Percentiles rank a stretch among this genome's conserved stretches.
Conservation (phyloP, 2,888 invertebrate genomes). For the Ophioninae sp. region DNA sequence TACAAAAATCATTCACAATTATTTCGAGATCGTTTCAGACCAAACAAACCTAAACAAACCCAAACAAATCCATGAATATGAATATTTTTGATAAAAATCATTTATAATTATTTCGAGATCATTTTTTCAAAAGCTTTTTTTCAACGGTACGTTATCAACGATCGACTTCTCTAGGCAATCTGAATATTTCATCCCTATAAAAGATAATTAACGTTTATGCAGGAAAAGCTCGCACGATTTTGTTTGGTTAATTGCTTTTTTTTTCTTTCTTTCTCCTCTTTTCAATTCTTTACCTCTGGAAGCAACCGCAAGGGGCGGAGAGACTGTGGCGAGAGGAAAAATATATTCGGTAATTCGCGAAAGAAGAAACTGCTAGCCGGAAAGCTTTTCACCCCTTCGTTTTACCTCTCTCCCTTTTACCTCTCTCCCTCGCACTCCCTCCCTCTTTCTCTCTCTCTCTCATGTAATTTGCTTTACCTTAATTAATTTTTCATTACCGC, state of each 20-base stretch:
- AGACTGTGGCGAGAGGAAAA: conserved; percentile 20
- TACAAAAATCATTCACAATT: too few relatives aligned
- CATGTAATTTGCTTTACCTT: conserved; percentile 7
- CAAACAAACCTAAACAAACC: too few relatives aligned
- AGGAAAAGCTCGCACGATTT: neutral
- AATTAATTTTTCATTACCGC: conserved; percentile 54
- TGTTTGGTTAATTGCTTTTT: neutral
- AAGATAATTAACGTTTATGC: neutral
- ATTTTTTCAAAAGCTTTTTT: neutral
- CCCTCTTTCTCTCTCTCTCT: neutral
- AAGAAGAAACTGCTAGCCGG: conserved; percentile 42
- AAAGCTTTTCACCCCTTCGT: conserved; percentile 16
- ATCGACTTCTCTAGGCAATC: neutral
- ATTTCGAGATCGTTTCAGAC: too few relatives aligned
- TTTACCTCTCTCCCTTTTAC: conserved; percentile 3
- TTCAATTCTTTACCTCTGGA: neutral
- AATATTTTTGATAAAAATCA: too few relatives aligned
- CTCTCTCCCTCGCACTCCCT: neutral
- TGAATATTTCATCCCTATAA: neutral
- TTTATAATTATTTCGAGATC: too few relatives aligned
- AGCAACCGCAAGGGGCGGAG: neutral
- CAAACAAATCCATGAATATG: too few relatives aligned
- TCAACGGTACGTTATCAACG: neutral
- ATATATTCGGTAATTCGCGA: conserved; percentile 44
- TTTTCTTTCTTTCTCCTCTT: conserved; percentile 9